Conservation (phyloP, 2,888 invertebrate species). For the Chrysomela aeneicollis region DNA sequence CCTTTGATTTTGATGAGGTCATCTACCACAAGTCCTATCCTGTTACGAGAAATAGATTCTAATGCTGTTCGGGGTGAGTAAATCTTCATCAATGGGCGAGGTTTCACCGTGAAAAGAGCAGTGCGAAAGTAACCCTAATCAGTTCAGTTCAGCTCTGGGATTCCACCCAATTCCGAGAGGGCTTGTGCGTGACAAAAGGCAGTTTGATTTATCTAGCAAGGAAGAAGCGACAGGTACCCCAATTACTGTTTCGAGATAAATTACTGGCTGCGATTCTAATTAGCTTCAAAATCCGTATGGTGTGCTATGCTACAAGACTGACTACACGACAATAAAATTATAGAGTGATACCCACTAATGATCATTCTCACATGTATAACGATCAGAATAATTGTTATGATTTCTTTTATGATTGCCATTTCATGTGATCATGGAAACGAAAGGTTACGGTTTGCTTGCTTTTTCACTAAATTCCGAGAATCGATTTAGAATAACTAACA, state of each 20-base stretch:
- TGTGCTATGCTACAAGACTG: conserved; percentile 23
- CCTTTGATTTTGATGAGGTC: too few relatives aligned
- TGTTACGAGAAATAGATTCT: not conserved
- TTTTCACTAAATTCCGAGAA: not conserved
- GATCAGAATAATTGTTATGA: conserved; percentile 30
- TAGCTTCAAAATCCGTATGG: conserved; percentile 35
- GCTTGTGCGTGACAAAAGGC: conserved; percentile 38
- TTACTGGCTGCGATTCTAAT: conserved; percentile 39
- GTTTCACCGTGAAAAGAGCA: conserved; percentile 1
- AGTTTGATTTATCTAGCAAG: conserved; percentile 37
- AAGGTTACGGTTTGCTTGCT: not conserved
- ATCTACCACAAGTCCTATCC: not conserved
- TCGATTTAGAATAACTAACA: not conserved
- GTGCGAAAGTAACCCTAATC: conserved; percentile 19
- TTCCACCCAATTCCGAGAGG: conserved; percentile 33
- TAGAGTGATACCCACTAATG: conserved; percentile 20
- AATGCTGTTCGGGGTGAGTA: not conserved
- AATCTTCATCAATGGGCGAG: conserved; percentile 1
- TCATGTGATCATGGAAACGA: not conserved
- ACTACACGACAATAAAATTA: conserved; percentile 29
- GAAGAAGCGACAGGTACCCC: conserved; percentile 42
- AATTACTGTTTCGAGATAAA: conserved; percentile 44
- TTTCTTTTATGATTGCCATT: conserved; percentile 18
- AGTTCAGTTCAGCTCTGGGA: conserved; percentile 17
- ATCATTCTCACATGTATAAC: conserved; percentile 15